Evolutionary conservation across 2,888 invertebrate genomes (phyloP), one percentile per base, ranked within the genome.

Genomic region (Arrhopalites spinosus): DNA sequence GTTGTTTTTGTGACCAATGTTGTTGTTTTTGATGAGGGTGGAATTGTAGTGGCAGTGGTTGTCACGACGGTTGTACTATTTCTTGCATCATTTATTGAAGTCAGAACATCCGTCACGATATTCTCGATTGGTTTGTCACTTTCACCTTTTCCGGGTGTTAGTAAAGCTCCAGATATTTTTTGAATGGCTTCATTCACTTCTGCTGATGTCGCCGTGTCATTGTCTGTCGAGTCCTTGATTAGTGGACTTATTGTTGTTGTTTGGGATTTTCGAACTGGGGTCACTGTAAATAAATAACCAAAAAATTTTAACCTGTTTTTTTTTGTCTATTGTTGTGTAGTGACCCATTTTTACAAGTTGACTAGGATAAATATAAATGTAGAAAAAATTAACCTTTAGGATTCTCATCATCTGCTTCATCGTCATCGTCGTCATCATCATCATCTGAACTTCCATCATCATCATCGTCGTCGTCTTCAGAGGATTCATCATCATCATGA

Each of bases 181-280:
- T 82, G 82, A 78, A 83, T 83, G 2, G 82, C 83, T 61, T 80
- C 81, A n/a, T 81, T 78, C 63, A 81, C 83, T 78, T 82, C 82
- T 29, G 80, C 78, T 53, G 81, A 82, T 59, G 82, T 81, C 17
- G 79, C 81, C 2, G 80, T 80, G 36, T 81, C 81, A 78, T 80
- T 82, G 25, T 68, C 68, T n/a, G n/a, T n/a, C 2, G 64, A 11
- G 11, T 36, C 36, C 36, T 36, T 36, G 3, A 11, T 36, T 11
- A 11, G 11, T 7, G 36, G 36, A 36, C 3, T 11, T 11, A 36
- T 11, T 7, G 36, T 36, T 11, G 36, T 36, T 11, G 36, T 36
- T 11, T 3, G 36, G 36, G 36, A 7, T 36, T 36, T 36, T 36
- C 36, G 3, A 3, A 36, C 36, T 11, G 36, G 36, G 11, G 36